phyloP scores from a whole-genome alignment of 2,113 vertebrate species.

The Passer domesticus region DNA sequence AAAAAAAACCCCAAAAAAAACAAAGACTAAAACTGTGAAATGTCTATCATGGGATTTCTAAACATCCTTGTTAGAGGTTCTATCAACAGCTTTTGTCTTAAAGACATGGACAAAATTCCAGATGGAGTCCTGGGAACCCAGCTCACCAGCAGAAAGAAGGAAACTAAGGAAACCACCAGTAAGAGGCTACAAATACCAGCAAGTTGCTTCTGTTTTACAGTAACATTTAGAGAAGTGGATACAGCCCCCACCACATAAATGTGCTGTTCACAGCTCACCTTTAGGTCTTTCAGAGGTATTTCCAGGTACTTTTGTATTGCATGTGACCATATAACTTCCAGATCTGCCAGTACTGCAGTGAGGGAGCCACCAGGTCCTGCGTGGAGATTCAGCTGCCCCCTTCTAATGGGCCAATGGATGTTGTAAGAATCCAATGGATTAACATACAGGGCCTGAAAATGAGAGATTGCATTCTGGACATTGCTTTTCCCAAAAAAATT shows the following conservation, averaged over 20 bases:
- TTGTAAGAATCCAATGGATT: slow-evolving; percentile 91
- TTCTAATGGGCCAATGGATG: slow-evolving; percentile 90
- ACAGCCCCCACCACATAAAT: background rate
- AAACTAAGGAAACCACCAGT: background rate
- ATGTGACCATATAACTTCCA: slow-evolving; percentile 93
- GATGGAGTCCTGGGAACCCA: background rate
- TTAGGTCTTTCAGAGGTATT: slow-evolving; percentile 95
- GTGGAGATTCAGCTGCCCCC: slow-evolving; percentile 91
- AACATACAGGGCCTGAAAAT: slow-evolving; percentile 85
- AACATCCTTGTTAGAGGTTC: background rate
- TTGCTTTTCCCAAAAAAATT: background rate
- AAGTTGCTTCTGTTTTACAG: background rate
- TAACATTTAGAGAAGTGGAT: background rate
- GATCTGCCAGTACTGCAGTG: slow-evolving; percentile 87
- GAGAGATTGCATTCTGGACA: background rate
- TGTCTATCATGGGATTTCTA: background rate
- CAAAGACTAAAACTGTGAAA: background rate
- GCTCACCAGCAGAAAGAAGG: background rate
- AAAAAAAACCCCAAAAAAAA: background rate
- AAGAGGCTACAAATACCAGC: background rate
- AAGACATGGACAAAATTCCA: background rate
- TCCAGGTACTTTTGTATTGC: slow-evolving; percentile 93
- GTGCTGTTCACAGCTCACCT: slow-evolving; percentile 76
- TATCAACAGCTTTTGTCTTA: background rate
- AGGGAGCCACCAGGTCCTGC: slow-evolving; percentile 88